phyloP scores from a whole-genome alignment of 2,797 vertebrate genomes.

The Apogon hyalosoma region DNA sequence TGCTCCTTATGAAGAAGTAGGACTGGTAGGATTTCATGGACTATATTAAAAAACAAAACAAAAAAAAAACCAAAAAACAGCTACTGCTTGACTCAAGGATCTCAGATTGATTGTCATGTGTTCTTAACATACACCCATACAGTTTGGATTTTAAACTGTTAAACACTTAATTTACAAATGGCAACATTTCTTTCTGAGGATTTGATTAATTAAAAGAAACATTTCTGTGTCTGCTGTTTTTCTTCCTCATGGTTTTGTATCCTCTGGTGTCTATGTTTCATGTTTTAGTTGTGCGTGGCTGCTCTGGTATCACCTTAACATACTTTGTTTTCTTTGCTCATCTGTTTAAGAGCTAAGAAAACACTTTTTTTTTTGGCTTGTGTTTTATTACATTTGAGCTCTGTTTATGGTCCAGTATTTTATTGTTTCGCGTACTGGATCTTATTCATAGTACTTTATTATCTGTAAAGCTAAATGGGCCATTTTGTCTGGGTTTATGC shows the following conservation, averaged over 20 bases:
- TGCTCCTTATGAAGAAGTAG: no score
- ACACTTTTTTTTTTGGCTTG: constrained; percentile 15
- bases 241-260: background rate
- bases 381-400: constrained; percentile 16
- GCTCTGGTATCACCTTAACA: background rate
- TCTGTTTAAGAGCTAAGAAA: background rate
- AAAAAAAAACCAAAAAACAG: no score
- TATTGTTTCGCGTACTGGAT: constrained; percentile 21
- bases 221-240: background rate
- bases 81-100: no score
- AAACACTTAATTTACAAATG: no score
- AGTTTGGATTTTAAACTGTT: no score
- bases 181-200: no score
- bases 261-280: background rate
- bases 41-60: no score
- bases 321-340: background rate
- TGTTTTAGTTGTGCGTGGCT: background rate
- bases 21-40: no score
- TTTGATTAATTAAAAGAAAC: no score
- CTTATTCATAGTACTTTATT: constrained; percentile 38
- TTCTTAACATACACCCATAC: no score
- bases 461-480: constrained; percentile 10
- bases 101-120: no score
- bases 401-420: constrained; percentile 6
- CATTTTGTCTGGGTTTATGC: constrained; percentile 11